These are phyloP conservation scores for Dione vanillae DNA, from an alignment of 2,888 invertebrate genomes.

Conservation along the genomic window DNA sequence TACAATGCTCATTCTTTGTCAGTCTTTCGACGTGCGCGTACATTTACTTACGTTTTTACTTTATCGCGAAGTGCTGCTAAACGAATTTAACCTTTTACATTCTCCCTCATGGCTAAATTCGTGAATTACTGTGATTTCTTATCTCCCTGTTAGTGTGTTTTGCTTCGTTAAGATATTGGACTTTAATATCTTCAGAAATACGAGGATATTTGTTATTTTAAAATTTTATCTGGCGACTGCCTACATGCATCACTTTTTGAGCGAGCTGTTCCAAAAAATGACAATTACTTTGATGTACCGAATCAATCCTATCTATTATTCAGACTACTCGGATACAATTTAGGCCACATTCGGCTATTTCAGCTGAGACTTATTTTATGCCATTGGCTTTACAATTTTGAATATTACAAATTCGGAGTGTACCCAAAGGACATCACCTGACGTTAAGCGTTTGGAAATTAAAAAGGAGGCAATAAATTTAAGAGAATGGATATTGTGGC, in stretches of 20 bases:
- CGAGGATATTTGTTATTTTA: constrained; percentile 52
- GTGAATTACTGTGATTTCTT: constrained; percentile 71
- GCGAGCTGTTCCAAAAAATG: constrained; percentile 78
- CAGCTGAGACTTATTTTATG: constrained; percentile 62
- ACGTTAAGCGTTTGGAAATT: constrained; percentile 51
- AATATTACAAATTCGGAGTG: constrained; percentile 78
- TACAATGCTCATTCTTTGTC: constrained; percentile 46
- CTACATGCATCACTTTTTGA: constrained; percentile 78
- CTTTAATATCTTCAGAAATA: constrained; percentile 29
- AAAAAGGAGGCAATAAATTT: constrained; percentile 52
- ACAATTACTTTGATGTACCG: constrained; percentile 81
- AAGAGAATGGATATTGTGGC: constrained; percentile 83
- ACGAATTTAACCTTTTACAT: constrained; percentile 43
- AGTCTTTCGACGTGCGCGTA: constrained; percentile 52
- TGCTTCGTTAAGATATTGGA: constrained; percentile 51
- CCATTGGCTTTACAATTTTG: constrained; percentile 80
- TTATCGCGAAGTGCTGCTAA: constrained; percentile 9
- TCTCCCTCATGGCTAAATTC: constrained; percentile 78
- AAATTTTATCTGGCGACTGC: constrained; percentile 64
- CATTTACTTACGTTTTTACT: constrained; percentile 48
- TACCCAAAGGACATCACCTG: constrained; percentile 79
- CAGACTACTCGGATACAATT: constrained; percentile 88
- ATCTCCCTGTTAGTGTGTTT: constrained; percentile 67
- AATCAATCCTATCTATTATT: constrained; percentile 87
- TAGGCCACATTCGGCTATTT: constrained; percentile 65